These are phyloP conservation scores for Ctena decussata DNA, from an alignment of 2,888 invertebrate species.

Conservation along the genomic window DNA sequence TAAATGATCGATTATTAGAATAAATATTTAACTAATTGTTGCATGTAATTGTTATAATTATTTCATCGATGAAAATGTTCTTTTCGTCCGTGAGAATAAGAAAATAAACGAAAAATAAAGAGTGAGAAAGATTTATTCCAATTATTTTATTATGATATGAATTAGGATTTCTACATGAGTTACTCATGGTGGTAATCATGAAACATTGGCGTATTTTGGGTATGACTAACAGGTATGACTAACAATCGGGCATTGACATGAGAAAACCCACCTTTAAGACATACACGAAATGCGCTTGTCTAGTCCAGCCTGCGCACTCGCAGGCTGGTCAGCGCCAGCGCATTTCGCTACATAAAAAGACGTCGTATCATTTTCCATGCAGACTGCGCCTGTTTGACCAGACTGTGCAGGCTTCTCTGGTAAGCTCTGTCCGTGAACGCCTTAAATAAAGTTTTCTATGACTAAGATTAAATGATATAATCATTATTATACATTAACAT, in stretches of 20 bases:
- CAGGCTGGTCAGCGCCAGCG: too few relatives aligned
- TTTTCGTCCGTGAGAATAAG: not conserved
- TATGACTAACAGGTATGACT: not conserved
- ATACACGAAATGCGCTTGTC: too few relatives aligned
- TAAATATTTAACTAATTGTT: not conserved
- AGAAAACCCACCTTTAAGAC: too few relatives aligned
- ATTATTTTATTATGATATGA: not conserved
- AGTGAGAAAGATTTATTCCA: not conserved
- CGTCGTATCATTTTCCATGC: too few relatives aligned
- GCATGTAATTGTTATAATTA: not conserved
- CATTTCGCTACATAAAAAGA: too few relatives aligned
- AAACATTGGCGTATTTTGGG: not conserved
- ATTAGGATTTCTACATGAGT: not conserved
- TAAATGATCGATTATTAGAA: not conserved
- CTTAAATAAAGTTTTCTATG: too few relatives aligned
- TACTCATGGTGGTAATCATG: not conserved
- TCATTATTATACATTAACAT: not conserved
- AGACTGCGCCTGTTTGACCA: too few relatives aligned
- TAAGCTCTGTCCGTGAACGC: too few relatives aligned
- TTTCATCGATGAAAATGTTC: not conserved
- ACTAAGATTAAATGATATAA: not conserved
- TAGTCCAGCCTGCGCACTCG: too few relatives aligned
- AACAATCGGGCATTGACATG: too few relatives aligned
- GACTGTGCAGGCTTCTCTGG: too few relatives aligned
- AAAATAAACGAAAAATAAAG: not conserved